Percentiles rank a stretch among this genome's conserved stretches.
Evolutionary conservation across 23 tunicate species (phyloP).

Genomic region (Botrylloides violaceus): DNA sequence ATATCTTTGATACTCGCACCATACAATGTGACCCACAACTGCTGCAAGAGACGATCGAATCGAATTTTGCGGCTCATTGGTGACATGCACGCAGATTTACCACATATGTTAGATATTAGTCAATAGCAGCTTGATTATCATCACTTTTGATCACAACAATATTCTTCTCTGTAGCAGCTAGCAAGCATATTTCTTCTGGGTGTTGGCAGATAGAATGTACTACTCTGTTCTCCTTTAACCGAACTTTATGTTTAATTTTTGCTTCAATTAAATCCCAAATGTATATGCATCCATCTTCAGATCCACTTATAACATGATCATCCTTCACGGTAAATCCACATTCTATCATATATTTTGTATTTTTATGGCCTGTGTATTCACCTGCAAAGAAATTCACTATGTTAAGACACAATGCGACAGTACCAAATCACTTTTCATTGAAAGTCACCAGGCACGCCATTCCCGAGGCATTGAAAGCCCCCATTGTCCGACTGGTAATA

Average conservation of each 20-base stretch:
- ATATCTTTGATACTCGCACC: no score
- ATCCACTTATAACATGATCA: slow-evolving; percentile 86
- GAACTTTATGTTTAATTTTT: slow-evolving; percentile 36
- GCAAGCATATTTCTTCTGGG: slow-evolving; percentile 58
- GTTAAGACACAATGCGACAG: no score
- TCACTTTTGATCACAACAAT: slow-evolving; percentile 6
- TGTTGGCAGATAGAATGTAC: slow-evolving; percentile 62
- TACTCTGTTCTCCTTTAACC: slow-evolving; percentile 27
- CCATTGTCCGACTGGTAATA: no score
- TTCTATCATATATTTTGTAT: slow-evolving; percentile 72
- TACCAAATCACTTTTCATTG: no score
- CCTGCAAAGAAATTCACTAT: slow-evolving; percentile 38
- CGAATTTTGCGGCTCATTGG: no score
- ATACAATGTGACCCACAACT: no score
- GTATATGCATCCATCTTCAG: slow-evolving; percentile 79
- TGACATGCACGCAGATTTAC: no score
- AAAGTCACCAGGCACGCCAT: no score
- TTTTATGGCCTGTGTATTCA: slow-evolving; percentile 83
- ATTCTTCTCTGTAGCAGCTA: slow-evolving; percentile 56
- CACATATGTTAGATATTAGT: no score
- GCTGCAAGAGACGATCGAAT: no score
- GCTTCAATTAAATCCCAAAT: slow-evolving; percentile 92
- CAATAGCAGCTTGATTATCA: background rate
- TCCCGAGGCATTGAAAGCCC: no score
- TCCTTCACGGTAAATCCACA: slow-evolving; percentile 69